These are phyloP conservation scores for Dermochelys coriacea DNA, from an alignment of 2,797 vertebrate genomes.

Conservation along the genomic window DNA sequence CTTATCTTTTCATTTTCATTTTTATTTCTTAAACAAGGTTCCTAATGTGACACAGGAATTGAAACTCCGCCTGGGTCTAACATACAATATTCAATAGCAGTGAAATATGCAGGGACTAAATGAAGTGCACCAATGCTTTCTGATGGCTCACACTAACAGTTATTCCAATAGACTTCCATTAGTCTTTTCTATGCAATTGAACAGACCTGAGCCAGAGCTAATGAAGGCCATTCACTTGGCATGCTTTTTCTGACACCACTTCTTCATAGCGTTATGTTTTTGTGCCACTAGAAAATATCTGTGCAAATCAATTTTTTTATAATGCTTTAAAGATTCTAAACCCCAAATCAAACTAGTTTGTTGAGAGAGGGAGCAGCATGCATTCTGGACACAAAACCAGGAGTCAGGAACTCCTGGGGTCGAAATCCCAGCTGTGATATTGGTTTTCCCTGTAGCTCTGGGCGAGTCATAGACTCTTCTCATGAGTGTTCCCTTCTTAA, in stretches of 20 bases:
- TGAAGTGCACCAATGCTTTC: slow-evolving; percentile 27
- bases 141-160: not conserved
- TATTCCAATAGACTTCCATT: not conserved
- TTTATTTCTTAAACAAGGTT: not conserved
- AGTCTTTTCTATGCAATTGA: not conserved
- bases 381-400: not conserved
- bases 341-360: not conserved
- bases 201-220: not conserved
- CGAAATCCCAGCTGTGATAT: not conserved
- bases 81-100: slow-evolving; percentile 58
- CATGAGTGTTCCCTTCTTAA: not conserved
- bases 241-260: not conserved
- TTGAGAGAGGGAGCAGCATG: not conserved
- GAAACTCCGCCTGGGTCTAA: not conserved
- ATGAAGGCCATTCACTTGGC: not conserved
- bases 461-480: not conserved
- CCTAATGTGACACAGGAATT: not conserved
- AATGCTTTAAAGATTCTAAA: not conserved
- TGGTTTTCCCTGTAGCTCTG: not conserved
- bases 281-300: not conserved
- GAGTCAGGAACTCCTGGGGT: too few relatives aligned
- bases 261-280: not conserved
- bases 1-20: not conserved
- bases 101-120: slow-evolving; percentile 64
- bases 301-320: not conserved